Evolutionary conservation across 2,888 invertebrate genomes (phyloP).

Genomic region (Sesia apiformis): DNA sequence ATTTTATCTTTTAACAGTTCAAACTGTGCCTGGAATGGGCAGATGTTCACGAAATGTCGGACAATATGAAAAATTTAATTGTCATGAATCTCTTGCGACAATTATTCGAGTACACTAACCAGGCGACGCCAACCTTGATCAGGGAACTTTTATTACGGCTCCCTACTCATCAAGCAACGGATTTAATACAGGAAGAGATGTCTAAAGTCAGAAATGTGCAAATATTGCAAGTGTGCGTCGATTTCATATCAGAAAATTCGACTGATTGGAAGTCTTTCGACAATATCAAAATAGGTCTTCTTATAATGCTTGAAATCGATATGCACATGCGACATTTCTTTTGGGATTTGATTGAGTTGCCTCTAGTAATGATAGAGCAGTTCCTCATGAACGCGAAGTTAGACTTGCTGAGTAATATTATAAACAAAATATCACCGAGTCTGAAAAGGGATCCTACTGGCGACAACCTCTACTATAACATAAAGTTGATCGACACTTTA

Average conservation of each 20-base stretch:
- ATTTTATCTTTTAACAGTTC: slow-evolving; percentile 51
- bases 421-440: slow-evolving; percentile 72
- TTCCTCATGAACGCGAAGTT: slow-evolving; percentile 90
- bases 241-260: slow-evolving; percentile 73
- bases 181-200: slow-evolving; percentile 78
- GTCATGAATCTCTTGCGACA: slow-evolving; percentile 70
- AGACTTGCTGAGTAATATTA: slow-evolving; percentile 76
- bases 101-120: slow-evolving; percentile 68
- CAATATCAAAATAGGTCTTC: slow-evolving; percentile 79
- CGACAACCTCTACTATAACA: slow-evolving; percentile 76
- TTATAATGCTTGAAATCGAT: slow-evolving; percentile 78
- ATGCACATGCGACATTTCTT: slow-evolving; percentile 72
- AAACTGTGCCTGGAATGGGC: slow-evolving; percentile 82
- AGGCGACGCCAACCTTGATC: slow-evolving; percentile 53
- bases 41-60: slow-evolving; percentile 75
- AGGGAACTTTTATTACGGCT: slow-evolving; percentile 75
- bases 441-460: slow-evolving; percentile 52
- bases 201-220: slow-evolving; percentile 76
- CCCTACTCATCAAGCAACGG: slow-evolving; percentile 72
- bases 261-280: slow-evolving; percentile 68
- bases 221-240: slow-evolving; percentile 77
- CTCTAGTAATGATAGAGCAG: slow-evolving; percentile 87
- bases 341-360: slow-evolving; percentile 79
- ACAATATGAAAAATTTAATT: slow-evolving; percentile 70
- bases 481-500: slow-evolving; percentile 70